Evolutionary conservation across 2,888 invertebrate species (phyloP).

Genomic region (Boloria selene): DNA sequence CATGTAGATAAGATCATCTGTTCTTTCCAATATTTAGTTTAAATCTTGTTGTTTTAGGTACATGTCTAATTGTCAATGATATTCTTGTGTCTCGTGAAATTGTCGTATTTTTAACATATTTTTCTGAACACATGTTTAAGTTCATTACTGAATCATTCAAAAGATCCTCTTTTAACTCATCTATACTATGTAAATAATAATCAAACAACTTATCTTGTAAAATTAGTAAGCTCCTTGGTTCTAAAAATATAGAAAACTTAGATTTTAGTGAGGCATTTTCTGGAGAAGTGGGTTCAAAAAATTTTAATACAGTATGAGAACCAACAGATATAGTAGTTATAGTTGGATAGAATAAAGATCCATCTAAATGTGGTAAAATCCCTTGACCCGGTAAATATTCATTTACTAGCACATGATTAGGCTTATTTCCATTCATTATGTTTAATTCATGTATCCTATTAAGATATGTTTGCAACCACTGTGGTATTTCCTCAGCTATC

Average conservation of each 20-base stretch:
- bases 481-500: constrained; percentile 94
- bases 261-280: constrained; percentile 57
- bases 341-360: constrained; percentile 95
- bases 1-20: constrained; percentile 47
- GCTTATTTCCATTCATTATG: constrained; percentile 86
- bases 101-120: constrained; percentile 79
- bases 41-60: constrained; percentile 92
- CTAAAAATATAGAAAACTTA: constrained; percentile 89
- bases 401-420: constrained; percentile 97
- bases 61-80: constrained; percentile 96
- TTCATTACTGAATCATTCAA: constrained; percentile 84
- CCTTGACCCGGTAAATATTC: constrained; percentile 97
- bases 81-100: constrained; percentile 87
- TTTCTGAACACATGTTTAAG: constrained; percentile 83
- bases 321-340: constrained; percentile 96
- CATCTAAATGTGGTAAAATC: constrained; percentile 98
- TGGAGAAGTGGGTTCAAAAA: constrained; percentile 82
- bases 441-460: constrained; percentile 86
- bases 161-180: constrained; percentile 85
- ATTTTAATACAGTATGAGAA: constrained; percentile 94
- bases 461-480: constrained; percentile 89
- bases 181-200: constrained; percentile 93
- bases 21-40: constrained; percentile 84
- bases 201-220: constrained; percentile 92
- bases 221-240: constrained; percentile 93